Percentiles rank a stretch among this genome's conserved stretches.
These are phyloP conservation scores for Yponomeuta cagnagella DNA, from an alignment of 2,888 invertebrate species.

Conservation along the genomic window DNA sequence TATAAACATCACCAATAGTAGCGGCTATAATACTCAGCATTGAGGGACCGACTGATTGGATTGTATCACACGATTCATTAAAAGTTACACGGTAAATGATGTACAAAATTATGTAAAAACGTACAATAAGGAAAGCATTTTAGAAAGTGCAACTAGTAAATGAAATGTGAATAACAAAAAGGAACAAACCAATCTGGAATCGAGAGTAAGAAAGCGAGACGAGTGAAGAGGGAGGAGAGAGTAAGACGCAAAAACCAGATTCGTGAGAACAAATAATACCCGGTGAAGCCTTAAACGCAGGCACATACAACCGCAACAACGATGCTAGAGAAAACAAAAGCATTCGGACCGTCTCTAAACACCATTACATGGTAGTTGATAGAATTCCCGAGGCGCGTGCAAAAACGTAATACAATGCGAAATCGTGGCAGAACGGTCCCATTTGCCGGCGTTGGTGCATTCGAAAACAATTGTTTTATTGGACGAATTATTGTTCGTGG, in stretches of 20 bases:
- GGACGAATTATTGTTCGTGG: slow-evolving; percentile 7
- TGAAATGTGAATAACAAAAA: slow-evolving; percentile 32
- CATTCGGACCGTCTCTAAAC: slow-evolving; percentile 6
- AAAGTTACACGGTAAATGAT: too few relatives aligned
- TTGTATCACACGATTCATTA: too few relatives aligned
- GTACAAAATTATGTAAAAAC: not conserved
- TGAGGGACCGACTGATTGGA: too few relatives aligned
- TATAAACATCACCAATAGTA: too few relatives aligned
- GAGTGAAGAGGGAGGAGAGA: slow-evolving; percentile 28
- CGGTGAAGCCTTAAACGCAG: slow-evolving; percentile 34
- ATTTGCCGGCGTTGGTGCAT: slow-evolving; percentile 18
- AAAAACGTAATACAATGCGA: slow-evolving; percentile 14
- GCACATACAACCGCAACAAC: slow-evolving; percentile 39
- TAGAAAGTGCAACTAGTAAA: slow-evolving; percentile 25
- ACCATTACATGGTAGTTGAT: slow-evolving; percentile 11
- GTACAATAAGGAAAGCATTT: not conserved
- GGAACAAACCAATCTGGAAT: slow-evolving; percentile 30
- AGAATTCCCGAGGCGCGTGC: slow-evolving; percentile 9
- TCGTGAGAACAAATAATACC: slow-evolving; percentile 59
- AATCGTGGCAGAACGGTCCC: slow-evolving; percentile 12
- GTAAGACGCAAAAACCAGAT: slow-evolving; percentile 45
- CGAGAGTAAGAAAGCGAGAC: slow-evolving; percentile 35
- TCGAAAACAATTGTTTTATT: slow-evolving; percentile 18
- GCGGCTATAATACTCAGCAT: too few relatives aligned
- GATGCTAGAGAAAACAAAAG: slow-evolving; percentile 24